Percentiles rank a stretch among this genome's conserved stretches.
These are phyloP conservation scores for Arctia plantaginis DNA, from an alignment of 2,888 invertebrate genomes.

Conservation along the genomic window DNA sequence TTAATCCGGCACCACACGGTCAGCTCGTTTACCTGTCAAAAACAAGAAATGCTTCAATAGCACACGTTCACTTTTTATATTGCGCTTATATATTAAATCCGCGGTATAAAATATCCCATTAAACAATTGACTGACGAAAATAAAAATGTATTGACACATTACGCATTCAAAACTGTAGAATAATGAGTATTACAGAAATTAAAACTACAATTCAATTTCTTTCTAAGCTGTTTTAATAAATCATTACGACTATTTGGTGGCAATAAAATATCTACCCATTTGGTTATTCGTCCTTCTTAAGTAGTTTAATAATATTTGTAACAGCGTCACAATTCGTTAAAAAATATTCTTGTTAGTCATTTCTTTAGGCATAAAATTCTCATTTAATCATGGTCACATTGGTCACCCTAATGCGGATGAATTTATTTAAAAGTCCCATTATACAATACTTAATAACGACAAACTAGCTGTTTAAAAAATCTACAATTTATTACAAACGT, in stretches of 20 bases:
- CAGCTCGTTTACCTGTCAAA: too few species aligned
- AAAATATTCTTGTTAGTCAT: not conserved
- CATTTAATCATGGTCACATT: slow-evolving; percentile 12
- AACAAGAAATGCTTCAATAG: too few species aligned
- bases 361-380: not conserved
- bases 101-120: not conserved
- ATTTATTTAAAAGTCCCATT: slow-evolving; percentile 41
- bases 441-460: not conserved
- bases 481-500: not conserved
- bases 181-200: too few species aligned
- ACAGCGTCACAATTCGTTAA: not conserved
- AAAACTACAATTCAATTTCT: too few species aligned
- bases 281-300: not conserved
- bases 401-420: slow-evolving; percentile 28
- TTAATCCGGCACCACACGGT: too few species aligned
- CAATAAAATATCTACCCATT: not conserved
- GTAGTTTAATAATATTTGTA: not conserved
- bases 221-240: too few species aligned
- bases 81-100: not conserved
- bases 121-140: too few species aligned
- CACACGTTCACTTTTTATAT: too few species aligned
- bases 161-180: too few species aligned
- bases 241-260: not conserved
- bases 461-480: not conserved
- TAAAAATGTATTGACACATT: too few species aligned